Evolutionary conservation across 2,888 invertebrate genomes (phyloP).

Genomic region (Leptinotarsa rubiginosa): DNA sequence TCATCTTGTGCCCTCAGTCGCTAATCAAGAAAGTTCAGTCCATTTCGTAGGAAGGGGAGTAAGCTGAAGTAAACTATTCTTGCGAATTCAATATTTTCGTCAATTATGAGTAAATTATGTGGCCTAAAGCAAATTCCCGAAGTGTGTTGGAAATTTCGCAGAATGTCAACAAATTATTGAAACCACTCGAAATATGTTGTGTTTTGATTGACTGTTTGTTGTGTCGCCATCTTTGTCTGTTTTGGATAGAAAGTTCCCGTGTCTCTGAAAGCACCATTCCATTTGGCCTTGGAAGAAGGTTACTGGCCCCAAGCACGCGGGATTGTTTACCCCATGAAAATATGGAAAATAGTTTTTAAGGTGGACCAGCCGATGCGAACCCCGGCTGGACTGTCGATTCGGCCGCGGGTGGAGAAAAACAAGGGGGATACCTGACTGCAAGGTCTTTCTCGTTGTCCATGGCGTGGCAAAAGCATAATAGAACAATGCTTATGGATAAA

Average conservation of each 20-base stretch:
- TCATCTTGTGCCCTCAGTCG: slow-evolving; percentile 64
- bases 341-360: slow-evolving; percentile 59
- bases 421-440: slow-evolving; percentile 44
- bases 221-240: slow-evolving; percentile 61
- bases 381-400: slow-evolving; percentile 43
- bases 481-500: slow-evolving; percentile 80
- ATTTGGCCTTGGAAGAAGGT: slow-evolving; percentile 65
- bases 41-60: slow-evolving; percentile 65
- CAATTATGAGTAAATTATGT: slow-evolving; percentile 44
- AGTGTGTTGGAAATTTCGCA: slow-evolving; percentile 32
- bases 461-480: slow-evolving; percentile 83
- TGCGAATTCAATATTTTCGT: slow-evolving; percentile 29
- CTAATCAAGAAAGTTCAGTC: slow-evolving; percentile 67
- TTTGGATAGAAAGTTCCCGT: slow-evolving; percentile 61
- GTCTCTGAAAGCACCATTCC: slow-evolving; percentile 61
- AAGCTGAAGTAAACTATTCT: slow-evolving; percentile 34
- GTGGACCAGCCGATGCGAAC: slow-evolving; percentile 37
- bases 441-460: slow-evolving; percentile 69
- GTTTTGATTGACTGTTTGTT: slow-evolving; percentile 59
- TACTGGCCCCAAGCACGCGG: slow-evolving; percentile 66
- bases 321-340: slow-evolving; percentile 66
- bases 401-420: slow-evolving; percentile 40
- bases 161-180: slow-evolving; percentile 29
- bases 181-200: slow-evolving; percentile 46
- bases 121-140: slow-evolving; percentile 37